A percentile compares a stretch with the other conserved stretches of the same genome.
Conservation (phyloP, 2,113 vertebrate species). For the Zootoca vivipara region DNA sequence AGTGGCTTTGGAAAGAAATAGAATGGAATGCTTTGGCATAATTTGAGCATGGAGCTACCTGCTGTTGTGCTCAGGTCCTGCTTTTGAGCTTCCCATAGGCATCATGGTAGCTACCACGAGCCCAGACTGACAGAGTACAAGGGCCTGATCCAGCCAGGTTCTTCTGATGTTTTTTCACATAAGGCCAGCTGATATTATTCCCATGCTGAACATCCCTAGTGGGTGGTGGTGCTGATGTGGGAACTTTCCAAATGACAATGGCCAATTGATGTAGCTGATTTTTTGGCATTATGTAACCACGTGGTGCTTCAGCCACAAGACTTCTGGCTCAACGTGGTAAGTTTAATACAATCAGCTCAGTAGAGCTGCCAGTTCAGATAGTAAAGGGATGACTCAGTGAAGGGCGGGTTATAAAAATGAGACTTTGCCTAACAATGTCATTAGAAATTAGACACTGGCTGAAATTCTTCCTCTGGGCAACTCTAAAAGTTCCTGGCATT, state of each 20-base stretch:
- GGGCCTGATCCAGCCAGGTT: too few species aligned
- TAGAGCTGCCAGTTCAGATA: not conserved
- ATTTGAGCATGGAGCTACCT: not conserved
- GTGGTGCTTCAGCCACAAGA: not conserved
- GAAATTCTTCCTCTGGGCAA: not conserved
- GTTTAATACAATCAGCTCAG: not conserved
- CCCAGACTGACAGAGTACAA: too few species aligned
- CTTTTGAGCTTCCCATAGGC: too few species aligned
- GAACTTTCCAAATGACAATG: not conserved
- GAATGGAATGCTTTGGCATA: not conserved
- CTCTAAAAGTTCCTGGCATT: not conserved
- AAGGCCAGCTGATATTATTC: not conserved
- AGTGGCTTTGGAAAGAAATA: not conserved
- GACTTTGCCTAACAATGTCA: not conserved
- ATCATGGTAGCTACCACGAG: too few species aligned
- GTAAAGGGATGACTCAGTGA: not conserved
- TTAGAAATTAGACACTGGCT: not conserved
- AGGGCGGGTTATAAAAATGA: too few species aligned
- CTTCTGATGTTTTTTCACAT: too few species aligned
- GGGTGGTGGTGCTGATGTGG: not conserved
- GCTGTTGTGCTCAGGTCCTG: too few species aligned
- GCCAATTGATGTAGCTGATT: not conserved
- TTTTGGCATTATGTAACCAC: not conserved
- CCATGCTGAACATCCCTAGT: not conserved
- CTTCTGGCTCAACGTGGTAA: not conserved